These are phyloP conservation scores for Atherinosoma microstoma DNA, from an alignment of 2,797 vertebrate genomes.

Conservation along the genomic window DNA sequence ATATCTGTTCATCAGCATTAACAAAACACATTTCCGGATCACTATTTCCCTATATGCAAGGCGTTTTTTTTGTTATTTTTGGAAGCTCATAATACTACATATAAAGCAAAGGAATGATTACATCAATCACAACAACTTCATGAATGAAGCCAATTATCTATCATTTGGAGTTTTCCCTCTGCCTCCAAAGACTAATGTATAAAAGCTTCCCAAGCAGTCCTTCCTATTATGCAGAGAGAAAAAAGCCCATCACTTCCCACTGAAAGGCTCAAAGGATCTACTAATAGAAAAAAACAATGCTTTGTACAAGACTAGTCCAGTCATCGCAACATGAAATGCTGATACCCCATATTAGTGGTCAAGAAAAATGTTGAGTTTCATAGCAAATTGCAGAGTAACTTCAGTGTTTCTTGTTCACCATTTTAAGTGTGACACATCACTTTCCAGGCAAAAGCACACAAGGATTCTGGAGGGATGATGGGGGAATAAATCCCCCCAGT, in stretches of 20 bases:
- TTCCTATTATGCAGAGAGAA: constrained; percentile 18
- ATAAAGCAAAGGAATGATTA: constrained; percentile 43
- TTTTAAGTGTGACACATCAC: neutral
- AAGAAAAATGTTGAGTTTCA: neutral
- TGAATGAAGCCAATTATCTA: constrained; percentile 47
- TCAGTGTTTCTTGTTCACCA: neutral
- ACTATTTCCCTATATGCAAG: constrained; percentile 4
- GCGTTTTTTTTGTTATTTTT: neutral
- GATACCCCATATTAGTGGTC: neutral
- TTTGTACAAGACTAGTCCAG: neutral
- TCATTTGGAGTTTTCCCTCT: constrained; percentile 41
- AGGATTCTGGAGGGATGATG: neutral
- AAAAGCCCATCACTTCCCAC: constrained; percentile 13
- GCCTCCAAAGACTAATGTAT: constrained; percentile 44
- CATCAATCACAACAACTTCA: constrained; percentile 50
- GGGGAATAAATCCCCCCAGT: neutral
- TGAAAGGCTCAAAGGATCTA: constrained; percentile 38
- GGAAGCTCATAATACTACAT: neutral
- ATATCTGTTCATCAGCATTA: constrained; percentile 13
- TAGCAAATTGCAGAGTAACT: neutral
- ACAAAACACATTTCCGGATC: neutral
- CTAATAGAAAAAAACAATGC: constrained; percentile 16
- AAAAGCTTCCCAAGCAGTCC: constrained; percentile 45
- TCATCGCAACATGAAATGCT: neutral
- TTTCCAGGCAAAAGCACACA: neutral